phyloP scores from a whole-genome alignment of 2,113 vertebrate species.

The Camelus bactrianus region DNA sequence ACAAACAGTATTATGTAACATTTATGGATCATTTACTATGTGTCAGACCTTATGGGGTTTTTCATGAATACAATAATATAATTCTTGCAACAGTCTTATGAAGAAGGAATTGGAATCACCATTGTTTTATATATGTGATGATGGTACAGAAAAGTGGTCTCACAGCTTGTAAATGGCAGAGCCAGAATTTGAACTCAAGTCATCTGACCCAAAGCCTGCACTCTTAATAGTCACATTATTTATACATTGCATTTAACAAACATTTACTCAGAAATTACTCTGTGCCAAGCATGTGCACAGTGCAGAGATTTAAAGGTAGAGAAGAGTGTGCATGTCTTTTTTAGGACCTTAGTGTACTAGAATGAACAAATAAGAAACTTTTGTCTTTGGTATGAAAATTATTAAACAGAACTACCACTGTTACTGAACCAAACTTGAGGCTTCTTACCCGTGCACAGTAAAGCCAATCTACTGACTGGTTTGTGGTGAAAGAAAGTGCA shows the following conservation, averaged over 20 bases:
- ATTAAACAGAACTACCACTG: not conserved
- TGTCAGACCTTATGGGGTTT: not conserved
- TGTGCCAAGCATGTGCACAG: not conserved
- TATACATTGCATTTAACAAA: not conserved
- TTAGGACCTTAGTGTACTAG: not conserved
- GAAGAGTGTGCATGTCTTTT: not conserved
- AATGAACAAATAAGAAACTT: not conserved
- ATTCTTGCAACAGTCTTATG: not conserved
- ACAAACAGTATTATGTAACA: not conserved
- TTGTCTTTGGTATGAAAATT: not conserved
- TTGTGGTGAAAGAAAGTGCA: too few species aligned
- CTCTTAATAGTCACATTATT: not conserved
- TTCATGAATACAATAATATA: constrained; percentile 8
- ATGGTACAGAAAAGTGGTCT: not conserved
- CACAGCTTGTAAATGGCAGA: not conserved
- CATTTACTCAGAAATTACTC: not conserved
- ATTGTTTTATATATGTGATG: not conserved
- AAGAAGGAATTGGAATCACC: not conserved
- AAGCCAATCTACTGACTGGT: too few species aligned
- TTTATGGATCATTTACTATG: not conserved
- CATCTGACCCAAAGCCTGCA: not conserved
- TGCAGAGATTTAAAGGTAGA: constrained; percentile 1
- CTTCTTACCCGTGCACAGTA: too few species aligned
- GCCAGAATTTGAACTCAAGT: not conserved
- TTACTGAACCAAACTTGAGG: too few species aligned